A percentile compares a stretch with the other conserved stretches of the same genome.
Evolutionary conservation across 2,888 invertebrate species (phyloP).

Genomic region (Nephrotoma appendiculata): DNA sequence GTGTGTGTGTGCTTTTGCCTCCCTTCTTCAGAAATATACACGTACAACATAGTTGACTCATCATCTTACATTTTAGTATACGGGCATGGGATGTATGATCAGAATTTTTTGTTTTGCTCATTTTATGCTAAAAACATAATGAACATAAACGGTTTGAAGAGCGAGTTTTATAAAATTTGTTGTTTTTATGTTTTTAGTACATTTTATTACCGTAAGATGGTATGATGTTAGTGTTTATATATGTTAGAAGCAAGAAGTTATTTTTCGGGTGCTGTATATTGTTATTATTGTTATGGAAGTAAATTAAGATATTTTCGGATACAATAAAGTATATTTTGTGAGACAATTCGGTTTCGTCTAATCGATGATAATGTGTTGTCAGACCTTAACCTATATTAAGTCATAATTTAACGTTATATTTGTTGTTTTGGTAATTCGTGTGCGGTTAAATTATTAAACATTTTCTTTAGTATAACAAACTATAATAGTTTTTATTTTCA

Average conservation of each 20-base stretch:
- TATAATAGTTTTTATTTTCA: background rate
- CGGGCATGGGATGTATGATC: background rate
- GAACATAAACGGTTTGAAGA: background rate
- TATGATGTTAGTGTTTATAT: background rate
- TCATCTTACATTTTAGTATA: background rate
- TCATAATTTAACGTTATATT: background rate
- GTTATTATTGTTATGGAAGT: background rate
- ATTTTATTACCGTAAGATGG: background rate
- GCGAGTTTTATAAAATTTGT: background rate
- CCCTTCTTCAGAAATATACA: background rate
- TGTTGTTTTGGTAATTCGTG: background rate
- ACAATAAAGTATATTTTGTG: background rate
- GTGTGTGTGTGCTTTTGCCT: background rate
- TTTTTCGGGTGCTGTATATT: background rate
- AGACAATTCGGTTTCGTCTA: background rate
- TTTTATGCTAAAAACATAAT: background rate
- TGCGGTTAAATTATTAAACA: background rate
- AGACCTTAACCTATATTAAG: background rate
- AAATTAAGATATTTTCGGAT: background rate
- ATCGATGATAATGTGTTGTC: background rate
- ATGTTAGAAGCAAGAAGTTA: background rate
- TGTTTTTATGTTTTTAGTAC: background rate
- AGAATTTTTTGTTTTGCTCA: background rate
- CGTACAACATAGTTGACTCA: background rate
- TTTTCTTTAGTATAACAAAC: background rate